A percentile compares a stretch with the other conserved stretches of the same genome.
Evolutionary conservation across 2,888 invertebrate species (phyloP).

Genomic region (Scaptodrosophila latifasciaeformis): DNA sequence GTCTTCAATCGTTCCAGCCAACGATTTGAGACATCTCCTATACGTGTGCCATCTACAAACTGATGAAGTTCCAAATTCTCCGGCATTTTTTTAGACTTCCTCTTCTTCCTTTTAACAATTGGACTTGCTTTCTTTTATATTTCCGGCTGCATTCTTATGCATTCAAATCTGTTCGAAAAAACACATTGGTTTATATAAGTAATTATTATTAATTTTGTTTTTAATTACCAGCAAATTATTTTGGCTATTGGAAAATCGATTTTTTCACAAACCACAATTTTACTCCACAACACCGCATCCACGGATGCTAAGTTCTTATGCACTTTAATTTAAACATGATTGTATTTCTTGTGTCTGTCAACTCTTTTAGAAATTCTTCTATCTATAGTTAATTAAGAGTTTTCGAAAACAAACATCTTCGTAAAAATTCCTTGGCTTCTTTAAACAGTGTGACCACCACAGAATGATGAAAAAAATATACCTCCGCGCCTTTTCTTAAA

Average conservation of each 20-base stretch:
- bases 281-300: constrained; percentile 3
- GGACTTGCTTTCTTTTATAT: no score
- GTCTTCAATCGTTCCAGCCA: constrained; percentile 66
- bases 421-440: no score
- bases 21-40: constrained; percentile 58
- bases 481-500: no score
- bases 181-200: no score
- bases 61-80: constrained; percentile 88
- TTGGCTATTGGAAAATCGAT: constrained; percentile 36
- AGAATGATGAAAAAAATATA: no score
- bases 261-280: constrained; percentile 1
- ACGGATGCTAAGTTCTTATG: not conserved
- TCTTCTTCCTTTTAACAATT: constrained; percentile 11
- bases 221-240: constrained; percentile 33
- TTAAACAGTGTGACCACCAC: no score
- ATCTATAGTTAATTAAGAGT: no score
- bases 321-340: not conserved
- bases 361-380: no score
- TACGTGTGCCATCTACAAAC: constrained; percentile 80
- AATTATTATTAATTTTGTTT: not conserved
- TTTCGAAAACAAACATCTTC: no score
- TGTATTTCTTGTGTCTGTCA: no score
- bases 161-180: not conserved
- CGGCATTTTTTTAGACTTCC: constrained; percentile 77
- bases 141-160: not conserved